Base-by-base conservation (phyloP, 2,888 invertebrate species). In the Megamerina dolium region DNA sequence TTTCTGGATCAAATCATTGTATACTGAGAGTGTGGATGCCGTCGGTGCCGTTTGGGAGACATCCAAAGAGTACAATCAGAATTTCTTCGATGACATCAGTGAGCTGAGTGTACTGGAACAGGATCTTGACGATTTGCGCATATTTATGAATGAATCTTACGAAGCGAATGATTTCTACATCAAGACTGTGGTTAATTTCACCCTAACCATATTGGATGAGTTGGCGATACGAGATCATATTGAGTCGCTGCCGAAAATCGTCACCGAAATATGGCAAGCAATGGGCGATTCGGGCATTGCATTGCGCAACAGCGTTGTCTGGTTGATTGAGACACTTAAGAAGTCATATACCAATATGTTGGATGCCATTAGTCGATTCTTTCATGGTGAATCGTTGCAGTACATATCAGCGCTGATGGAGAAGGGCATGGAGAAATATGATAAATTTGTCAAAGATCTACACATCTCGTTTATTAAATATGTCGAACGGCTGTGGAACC, bases 261-360 rank as follows among this genome's bases (percentile, higher is more conserved):
- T 89, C 0, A 83, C 83, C 36, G 89, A 89, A 65, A 77, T 89
- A 60, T 87, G 86, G 85, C 85, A 85, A 5, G 81, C 86, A 55
- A 85, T 89, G 85, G 89, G 88, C 0, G 87, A 87, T 41, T 87
- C 88, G 0, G 87, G 87, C 8, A 77, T 82, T 52, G 86, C 86
- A 1, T 78, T 89, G 16, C 81, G 85, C 35, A 81, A 85, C 51
- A 86, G 86, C 52, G 72, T 89, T 9, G 70, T 81, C 0, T 87
- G 83, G 80, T 76, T 87, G 0, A 81, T 87, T 1, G 67, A 71
- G 9, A 57, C 77, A 46, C 75, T 87, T 1, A 86, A 85, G 61
- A 75, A 71, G 31, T 83, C 83, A 1, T 87, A 87, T 58, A 76
- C 81, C 18, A 84, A 83, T 57, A 75, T 83, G 13, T 72, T 83